Base-by-base conservation (phyloP, 2,113 vertebrate genomes). In the Myrmophylax atrothorax region DNA sequence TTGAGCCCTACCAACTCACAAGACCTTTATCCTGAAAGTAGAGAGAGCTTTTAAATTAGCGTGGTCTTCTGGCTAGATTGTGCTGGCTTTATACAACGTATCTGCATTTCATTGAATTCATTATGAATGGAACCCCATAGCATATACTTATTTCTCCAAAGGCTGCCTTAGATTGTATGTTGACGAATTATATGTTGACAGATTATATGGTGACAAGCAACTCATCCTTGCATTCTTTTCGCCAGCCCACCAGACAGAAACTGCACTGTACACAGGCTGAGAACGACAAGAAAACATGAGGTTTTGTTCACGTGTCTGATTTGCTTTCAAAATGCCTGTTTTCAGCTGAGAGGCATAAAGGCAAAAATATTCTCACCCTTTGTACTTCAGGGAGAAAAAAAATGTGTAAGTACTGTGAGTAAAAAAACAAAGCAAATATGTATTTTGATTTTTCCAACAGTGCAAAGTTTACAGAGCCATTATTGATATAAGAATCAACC, bases 111-210 rank as follows among this genome's bases (percentile, higher is more conserved):
- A 82, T 29, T 79, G 31, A 75, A 79, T 85, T 91, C 31, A 46
- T 91, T 69, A 89, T 14, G 29, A 93, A 93, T 35, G 67, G 67
- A 73, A 58, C 53, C 66, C 84, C 33, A 28, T 94, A 84, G 74
- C 73, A 31, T 6, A 25, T 29, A 62, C 44, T 87, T 79, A 69
- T n/a, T 90, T 85, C 91, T 89, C 78, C 3, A 10, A 37, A 70
- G 87, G 74, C 78, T 87, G 75, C 35, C 62, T 96, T 58, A 82
- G 70, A 91, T 94, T 84, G 52, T 64, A 66, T 16, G 59, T 79
- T 94, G 89, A 81, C 87, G 93, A 95, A 92, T 88, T 83, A 88
- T 53, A 83, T 38, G 83, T 38, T 90, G 88, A 80, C 85, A 97
- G 79, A 90, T 93, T 84, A 77, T 42, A 92, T 0, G 2, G 24